phyloP scores from a whole-genome alignment of 2,888 invertebrate genomes.

The Drosophila parthenogenetica region DNA sequence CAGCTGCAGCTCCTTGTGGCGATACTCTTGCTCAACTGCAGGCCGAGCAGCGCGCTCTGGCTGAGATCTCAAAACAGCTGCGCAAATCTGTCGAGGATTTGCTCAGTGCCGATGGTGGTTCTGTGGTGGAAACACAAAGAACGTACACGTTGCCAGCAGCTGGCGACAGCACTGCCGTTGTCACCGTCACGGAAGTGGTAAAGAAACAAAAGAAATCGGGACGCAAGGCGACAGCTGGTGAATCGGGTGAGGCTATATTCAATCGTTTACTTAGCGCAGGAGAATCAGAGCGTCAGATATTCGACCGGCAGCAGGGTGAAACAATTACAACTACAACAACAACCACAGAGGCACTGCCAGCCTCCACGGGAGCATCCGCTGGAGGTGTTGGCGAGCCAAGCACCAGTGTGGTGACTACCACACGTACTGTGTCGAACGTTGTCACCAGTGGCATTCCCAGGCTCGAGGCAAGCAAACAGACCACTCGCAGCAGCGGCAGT shows the following conservation, averaged over 20 bases:
- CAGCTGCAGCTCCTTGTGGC: constrained; percentile 6
- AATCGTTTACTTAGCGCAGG: constrained; percentile 76
- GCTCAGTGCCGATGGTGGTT: constrained; percentile 66
- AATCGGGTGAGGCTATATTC: constrained; percentile 78
- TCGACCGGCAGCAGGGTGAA: constrained; percentile 78
- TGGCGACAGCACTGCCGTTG: constrained; percentile 55
- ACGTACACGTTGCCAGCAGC: constrained; percentile 63
- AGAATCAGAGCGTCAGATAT: constrained; percentile 72
- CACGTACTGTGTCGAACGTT: constrained; percentile 82
- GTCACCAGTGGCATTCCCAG: constrained; percentile 83
- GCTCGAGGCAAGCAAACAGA: constrained; percentile 53
- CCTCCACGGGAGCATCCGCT: constrained; percentile 24
- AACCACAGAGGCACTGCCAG: constrained; percentile 70
- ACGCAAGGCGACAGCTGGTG: constrained; percentile 16
- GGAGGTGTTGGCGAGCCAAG: constrained; percentile 50
- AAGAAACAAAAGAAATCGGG: constrained; percentile 60
- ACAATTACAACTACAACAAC: constrained; percentile 81
- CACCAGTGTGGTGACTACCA: constrained; percentile 82
- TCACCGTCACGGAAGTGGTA: constrained; percentile 74
- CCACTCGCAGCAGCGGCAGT: constrained; percentile 39
- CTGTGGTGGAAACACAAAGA: constrained; percentile 68
- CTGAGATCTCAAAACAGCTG: constrained; percentile 81
- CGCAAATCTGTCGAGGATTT: constrained; percentile 81
- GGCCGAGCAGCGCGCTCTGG: constrained; percentile 81
- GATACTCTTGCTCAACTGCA: constrained; percentile 76